Conservation (phyloP, 2,113 vertebrate species). For the Ammodramus savannarum region DNA sequence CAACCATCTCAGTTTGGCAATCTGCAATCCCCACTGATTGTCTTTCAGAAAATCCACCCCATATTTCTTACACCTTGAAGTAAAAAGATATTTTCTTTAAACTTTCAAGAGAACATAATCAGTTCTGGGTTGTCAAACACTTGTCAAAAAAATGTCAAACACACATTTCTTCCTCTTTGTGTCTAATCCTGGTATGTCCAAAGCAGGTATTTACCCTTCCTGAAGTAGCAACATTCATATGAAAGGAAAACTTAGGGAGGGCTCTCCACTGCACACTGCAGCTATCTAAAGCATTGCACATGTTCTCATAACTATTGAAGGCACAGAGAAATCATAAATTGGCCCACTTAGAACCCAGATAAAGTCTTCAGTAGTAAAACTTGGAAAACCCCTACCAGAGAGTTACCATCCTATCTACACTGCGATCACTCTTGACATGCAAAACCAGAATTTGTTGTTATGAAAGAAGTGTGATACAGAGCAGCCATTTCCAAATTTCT, state of each 20-base stretch:
- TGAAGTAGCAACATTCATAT: accelerated
- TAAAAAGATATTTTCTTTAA: background rate
- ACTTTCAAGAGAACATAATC: background rate
- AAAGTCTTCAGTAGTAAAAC: background rate
- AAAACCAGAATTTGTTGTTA: background rate
- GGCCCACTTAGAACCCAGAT: background rate
- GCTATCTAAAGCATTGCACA: background rate
- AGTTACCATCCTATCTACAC: background rate
- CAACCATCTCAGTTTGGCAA: background rate
- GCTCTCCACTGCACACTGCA: background rate
- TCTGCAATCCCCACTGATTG: background rate
- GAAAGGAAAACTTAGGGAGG: background rate
- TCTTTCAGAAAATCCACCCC: background rate
- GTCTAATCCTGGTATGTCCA: background rate
- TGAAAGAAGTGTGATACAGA: background rate
- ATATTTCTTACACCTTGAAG: background rate
- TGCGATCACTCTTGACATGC: background rate
- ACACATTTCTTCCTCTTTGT: background rate
- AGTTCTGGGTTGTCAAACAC: no score
- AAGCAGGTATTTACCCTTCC: background rate
- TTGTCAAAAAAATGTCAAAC: background rate
- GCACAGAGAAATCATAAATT: background rate
- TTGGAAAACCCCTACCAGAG: background rate
- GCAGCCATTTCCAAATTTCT: background rate
- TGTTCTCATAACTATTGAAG: background rate